phyloP scores from a whole-genome alignment of 2,888 invertebrate species.

The Coelinius sp. region DNA sequence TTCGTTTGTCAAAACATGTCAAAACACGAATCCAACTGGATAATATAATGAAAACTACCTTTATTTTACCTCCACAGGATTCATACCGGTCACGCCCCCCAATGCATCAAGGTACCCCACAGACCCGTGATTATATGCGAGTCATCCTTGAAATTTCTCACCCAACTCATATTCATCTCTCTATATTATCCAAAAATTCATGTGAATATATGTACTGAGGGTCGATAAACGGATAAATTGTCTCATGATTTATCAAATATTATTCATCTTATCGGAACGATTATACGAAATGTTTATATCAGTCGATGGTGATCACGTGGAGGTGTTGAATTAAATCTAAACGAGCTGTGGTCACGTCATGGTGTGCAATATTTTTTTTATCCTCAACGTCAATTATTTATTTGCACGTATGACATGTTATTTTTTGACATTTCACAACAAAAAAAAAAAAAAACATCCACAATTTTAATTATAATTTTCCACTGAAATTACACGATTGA shows the following conservation, averaged over 20 bases:
- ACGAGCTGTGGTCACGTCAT: slow-evolving; percentile 65
- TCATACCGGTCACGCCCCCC: slow-evolving; percentile 63
- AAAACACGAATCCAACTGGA: slow-evolving; percentile 57
- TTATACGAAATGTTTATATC: slow-evolving; percentile 64
- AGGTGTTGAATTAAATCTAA: slow-evolving; percentile 50
- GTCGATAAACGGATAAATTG: slow-evolving; percentile 24
- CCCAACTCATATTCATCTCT: slow-evolving; percentile 33
- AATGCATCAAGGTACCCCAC: slow-evolving; percentile 58
- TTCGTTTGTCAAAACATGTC: slow-evolving; percentile 71
- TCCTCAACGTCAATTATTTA: background rate
- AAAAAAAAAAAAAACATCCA: no score
- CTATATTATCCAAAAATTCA: background rate
- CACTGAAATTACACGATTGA: no score
- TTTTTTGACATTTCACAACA: no score
- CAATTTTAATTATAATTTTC: no score
- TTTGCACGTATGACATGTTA: no score
- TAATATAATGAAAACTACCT: slow-evolving; percentile 24
- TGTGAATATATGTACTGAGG: slow-evolving; percentile 13
- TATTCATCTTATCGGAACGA: slow-evolving; percentile 64
- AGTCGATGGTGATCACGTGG: slow-evolving; percentile 68
- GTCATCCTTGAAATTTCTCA: slow-evolving; percentile 15
- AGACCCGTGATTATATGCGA: slow-evolving; percentile 25
- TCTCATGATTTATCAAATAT: slow-evolving; percentile 54
- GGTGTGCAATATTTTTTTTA: slow-evolving; percentile 38
- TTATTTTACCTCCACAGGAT: slow-evolving; percentile 19